Evolutionary conservation across 2,113 vertebrate species (phyloP).

Genomic region (Sturnus vulgaris): DNA sequence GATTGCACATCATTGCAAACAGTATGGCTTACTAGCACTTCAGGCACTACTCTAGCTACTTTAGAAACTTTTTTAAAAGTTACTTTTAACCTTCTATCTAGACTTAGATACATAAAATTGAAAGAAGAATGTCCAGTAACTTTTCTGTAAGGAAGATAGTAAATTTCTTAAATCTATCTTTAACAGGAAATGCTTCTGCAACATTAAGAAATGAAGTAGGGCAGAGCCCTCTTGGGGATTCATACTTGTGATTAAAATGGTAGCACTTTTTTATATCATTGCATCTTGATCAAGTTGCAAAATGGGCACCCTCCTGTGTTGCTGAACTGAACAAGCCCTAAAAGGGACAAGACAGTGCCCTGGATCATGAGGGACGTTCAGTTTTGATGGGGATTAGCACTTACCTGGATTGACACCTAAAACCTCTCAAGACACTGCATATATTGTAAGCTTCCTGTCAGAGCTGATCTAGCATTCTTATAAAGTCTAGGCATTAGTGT

Average conservation of each 20-base stretch:
- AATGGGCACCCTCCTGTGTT: not conserved
- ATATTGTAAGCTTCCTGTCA: not conserved
- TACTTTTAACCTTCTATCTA: not conserved
- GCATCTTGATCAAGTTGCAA: not conserved
- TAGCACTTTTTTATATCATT: not conserved
- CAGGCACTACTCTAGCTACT: not conserved
- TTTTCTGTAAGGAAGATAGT: not conserved
- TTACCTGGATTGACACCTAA: not conserved
- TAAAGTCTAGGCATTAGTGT: not conserved
- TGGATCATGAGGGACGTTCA: not conserved
- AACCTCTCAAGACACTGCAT: not conserved
- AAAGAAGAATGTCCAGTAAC: not conserved
- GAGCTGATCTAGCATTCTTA: not conserved
- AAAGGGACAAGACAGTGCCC: not conserved
- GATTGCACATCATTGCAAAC: not conserved
- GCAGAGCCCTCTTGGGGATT: not conserved
- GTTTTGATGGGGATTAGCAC: not conserved
- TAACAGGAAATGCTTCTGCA: not conserved
- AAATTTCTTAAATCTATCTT: not conserved
- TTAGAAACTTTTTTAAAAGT: not conserved
- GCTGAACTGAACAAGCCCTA: not conserved
- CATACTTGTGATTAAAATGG: not conserved
- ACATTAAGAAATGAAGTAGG: not conserved
- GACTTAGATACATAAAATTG: not conserved
- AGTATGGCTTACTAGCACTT: not conserved